Evolutionary conservation across 2,113 vertebrate species (phyloP), one percentile per base, ranked within the genome.

Genomic region (Gambusia affinis): DNA sequence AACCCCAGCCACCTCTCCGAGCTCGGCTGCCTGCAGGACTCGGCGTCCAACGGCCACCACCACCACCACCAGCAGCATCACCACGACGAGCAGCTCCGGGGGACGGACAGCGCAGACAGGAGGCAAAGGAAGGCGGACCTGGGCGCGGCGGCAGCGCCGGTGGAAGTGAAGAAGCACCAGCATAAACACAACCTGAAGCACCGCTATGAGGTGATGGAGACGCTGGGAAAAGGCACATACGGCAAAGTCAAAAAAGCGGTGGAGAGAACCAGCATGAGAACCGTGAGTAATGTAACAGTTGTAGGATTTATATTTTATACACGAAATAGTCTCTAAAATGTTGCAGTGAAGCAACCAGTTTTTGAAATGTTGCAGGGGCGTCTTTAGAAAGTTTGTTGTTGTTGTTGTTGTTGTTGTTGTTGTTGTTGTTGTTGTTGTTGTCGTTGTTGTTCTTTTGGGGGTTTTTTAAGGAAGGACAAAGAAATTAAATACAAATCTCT

Each of bases 121-220:
- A 42, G 60, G 6, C 79, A 39, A 11, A 70, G 62, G 12, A 29
- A 66, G 33, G 30, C 51, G 12, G 79, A 77, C 57, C 17, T 65
- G 39, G 68, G 60, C 47, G 47, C 7, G 39, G 7, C 66, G 11
- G 61, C 67, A 12, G 69, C 78, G n/a, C 70, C 85, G n/a, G 64
- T 64, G 35, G 91, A 87, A 1, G 94, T 95, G 72, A 95, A 92
- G 89, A 95, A 92, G 72, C 95, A 95, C 74, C 95, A 93, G 77
- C 95, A 96, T 89, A 95, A 95, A 70, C 95, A 95, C 90, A 95
- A 94, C 74, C 77, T 95, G 35, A 95, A 93, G 28, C 94, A 94
- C 88, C 92, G 94, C 31, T 96, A 94, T 30, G 93, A 94, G 72
- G 86, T 95, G 73, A 90, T 95, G 91, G 94, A 95, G 93, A 95